A percentile compares a stretch with the other conserved stretches of the same genome.
Conservation (phyloP, 2,888 invertebrate genomes). For the Meganola albula region DNA sequence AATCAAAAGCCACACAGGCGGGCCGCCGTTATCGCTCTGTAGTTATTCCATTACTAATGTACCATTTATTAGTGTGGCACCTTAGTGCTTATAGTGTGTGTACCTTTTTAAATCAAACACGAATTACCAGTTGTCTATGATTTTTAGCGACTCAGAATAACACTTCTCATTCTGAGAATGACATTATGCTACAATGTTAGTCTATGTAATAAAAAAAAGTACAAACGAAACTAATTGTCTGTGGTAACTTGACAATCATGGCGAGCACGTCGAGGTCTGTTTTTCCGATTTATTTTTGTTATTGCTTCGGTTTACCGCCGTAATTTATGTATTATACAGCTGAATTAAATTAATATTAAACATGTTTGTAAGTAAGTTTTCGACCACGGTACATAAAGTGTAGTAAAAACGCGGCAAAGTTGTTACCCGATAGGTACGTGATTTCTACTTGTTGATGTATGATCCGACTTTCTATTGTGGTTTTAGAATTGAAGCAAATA, state of each 20-base stretch:
- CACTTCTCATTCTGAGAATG: no score
- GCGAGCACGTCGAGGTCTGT: conserved; percentile 83
- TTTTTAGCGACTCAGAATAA: no score
- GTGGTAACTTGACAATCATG: conserved; percentile 72
- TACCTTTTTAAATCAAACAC: no score
- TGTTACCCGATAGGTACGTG: conserved; percentile 31
- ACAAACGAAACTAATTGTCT: conserved; percentile 33
- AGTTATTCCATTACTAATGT: no score
- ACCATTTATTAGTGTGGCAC: no score
- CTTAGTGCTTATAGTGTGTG: no score
- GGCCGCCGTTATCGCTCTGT: no score
- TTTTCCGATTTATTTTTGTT: conserved; percentile 57
- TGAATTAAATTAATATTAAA: conserved; percentile 38
- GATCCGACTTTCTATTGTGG: conserved; percentile 57
- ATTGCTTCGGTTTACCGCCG: conserved; percentile 37
- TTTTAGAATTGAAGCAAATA: conserved; percentile 83
- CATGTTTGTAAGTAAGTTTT: conserved; percentile 46
- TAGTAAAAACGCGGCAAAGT: conserved; percentile 28
- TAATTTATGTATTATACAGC: conserved; percentile 36
- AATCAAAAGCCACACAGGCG: no score
- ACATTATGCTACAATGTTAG: no score
- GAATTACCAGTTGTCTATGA: no score
- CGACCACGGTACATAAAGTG: conserved; percentile 25
- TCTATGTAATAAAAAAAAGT: no score
- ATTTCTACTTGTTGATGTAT: conserved; percentile 57